A percentile compares a stretch with the other conserved stretches of the same genome.
phyloP scores from a whole-genome alignment of 2,797 vertebrate genomes.

The Melanotaenia trifasciata region DNA sequence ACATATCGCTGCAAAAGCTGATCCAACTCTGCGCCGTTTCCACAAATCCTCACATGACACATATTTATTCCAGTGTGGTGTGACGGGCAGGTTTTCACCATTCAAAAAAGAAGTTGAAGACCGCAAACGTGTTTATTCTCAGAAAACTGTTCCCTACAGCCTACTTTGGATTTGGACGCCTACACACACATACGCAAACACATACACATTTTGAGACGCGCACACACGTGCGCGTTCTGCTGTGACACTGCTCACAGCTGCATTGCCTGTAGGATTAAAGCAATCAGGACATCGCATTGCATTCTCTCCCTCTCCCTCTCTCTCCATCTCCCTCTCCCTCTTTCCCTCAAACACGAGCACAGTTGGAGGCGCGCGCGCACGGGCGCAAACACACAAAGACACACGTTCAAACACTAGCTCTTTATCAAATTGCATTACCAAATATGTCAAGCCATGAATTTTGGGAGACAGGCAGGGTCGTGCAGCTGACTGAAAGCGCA shows the following conservation, averaged over 20 bases:
- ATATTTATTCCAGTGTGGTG: constrained; percentile 39
- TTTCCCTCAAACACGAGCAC: constrained; percentile 23
- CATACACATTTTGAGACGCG: constrained; percentile 69
- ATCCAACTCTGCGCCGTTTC: constrained; percentile 54
- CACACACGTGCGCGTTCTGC: constrained; percentile 56
- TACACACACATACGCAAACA: constrained; percentile 76
- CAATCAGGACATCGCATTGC: constrained; percentile 87
- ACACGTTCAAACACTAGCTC: constrained; percentile 44
- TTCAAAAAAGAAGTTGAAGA: constrained; percentile 53
- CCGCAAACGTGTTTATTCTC: constrained; percentile 44
- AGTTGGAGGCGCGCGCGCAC: background rate
- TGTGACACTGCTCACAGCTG: constrained; percentile 92
- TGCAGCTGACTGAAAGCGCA: constrained; percentile 46
- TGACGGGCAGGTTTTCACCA: constrained; percentile 33
- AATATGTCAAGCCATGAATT: constrained; percentile 72
- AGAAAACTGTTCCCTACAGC: constrained; percentile 50
- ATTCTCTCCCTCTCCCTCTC: constrained; percentile 61
- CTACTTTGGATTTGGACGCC: constrained; percentile 89
- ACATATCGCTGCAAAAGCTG: constrained; percentile 58
- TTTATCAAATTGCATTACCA: constrained; percentile 79
- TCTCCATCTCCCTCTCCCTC: constrained; percentile 35
- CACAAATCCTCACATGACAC: constrained; percentile 69
- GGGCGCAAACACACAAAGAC: constrained; percentile 6
- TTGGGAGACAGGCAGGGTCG: constrained; percentile 54
- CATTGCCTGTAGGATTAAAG: constrained; percentile 96